Base-by-base conservation (phyloP, 2,797 vertebrate genomes). In the Aselliscus stoliczkanus region DNA sequence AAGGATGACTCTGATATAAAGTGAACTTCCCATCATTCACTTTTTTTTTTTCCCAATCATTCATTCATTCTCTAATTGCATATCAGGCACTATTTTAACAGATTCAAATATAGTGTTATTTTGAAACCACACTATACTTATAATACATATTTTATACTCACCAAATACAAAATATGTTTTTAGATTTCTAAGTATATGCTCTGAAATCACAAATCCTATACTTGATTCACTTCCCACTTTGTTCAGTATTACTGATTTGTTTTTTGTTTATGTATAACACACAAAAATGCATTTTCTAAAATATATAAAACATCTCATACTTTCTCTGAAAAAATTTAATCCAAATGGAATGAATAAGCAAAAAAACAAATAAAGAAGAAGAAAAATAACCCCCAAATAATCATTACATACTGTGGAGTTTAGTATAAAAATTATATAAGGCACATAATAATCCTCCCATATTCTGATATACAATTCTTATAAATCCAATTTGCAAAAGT, bases 251-350 rank as follows among this genome's bases (percentile, higher is more conserved):
- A 52, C 80, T 73, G 85, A 81, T 69, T 92, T 87, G 44, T 90
- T 11, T 83, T 76, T 94, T 83, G 62, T 52, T 92, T 83, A 44
- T 39, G 21, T 52, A 81, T 2, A 83, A 60, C 44, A 62, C 4
- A 82, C 23, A 64, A 67, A 96, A 94, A 76, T 58, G 17, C 18
- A 84, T 93, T 77, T 95, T 96, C 50, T 84, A 62, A 92, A 77
- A 72, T 7, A 73, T 93, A 72, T 27, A 65, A 87, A 81, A 94
- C 15, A 14, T 64, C 44, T 94, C 12, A 20, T 15, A 4, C 31
- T 90, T 94, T 73, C 67, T 88, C 44, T 82, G 64, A 90, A 37
- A 84, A 89, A 42, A 86, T 20, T 85, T 86, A 64, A 79, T 65
- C 52, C 77, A 88, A 82, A 88, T 65, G 6, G 29, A 69, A 93